Percentiles rank a stretch among this genome's conserved stretches.
Evolutionary conservation across 2,113 vertebrate species (phyloP).

Genomic region (Limanda limanda): DNA sequence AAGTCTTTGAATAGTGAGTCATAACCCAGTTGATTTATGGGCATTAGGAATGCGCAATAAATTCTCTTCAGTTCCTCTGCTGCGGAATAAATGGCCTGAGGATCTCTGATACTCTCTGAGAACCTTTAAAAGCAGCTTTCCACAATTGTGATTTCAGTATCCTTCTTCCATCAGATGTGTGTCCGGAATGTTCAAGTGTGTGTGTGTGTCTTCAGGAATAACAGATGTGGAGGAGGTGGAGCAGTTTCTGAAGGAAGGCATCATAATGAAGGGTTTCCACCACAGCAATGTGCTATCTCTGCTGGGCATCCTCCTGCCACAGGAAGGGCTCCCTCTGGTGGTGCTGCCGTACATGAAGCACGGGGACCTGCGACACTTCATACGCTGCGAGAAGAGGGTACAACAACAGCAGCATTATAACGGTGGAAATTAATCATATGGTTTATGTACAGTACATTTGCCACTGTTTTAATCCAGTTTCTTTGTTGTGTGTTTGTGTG

Average conservation of each 20-base stretch:
- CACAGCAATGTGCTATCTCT: conserved; percentile 93
- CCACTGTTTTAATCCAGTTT: not conserved
- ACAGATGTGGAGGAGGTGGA: conserved; percentile 95
- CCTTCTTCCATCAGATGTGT: not conserved
- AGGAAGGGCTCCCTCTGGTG: conserved; percentile 90
- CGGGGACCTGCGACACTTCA: conserved; percentile 93
- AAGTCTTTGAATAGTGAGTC: conserved; percentile 94
- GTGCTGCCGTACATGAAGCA: conserved; percentile 96
- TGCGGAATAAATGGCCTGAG: not conserved
- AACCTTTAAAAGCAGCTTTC: not conserved
- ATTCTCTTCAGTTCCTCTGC: not conserved
- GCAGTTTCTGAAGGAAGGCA: conserved; percentile 94
- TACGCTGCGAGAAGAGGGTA: conserved; percentile 91
- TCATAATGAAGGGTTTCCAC: conserved; percentile 95
- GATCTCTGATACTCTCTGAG: not conserved
- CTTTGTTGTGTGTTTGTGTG: not conserved
- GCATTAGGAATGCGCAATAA: not conserved
- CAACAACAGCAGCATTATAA: not conserved
- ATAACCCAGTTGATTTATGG: not conserved
- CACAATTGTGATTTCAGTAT: not conserved
- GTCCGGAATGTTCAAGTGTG: not conserved
- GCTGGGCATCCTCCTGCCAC: conserved; percentile 90
- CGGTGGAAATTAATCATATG: conserved; percentile 23
- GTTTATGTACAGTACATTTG: not conserved
- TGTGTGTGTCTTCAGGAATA: conserved; percentile 84